Conservation (phyloP, 92 coral and sea anemone species). For the Phenganax marumi region DNA sequence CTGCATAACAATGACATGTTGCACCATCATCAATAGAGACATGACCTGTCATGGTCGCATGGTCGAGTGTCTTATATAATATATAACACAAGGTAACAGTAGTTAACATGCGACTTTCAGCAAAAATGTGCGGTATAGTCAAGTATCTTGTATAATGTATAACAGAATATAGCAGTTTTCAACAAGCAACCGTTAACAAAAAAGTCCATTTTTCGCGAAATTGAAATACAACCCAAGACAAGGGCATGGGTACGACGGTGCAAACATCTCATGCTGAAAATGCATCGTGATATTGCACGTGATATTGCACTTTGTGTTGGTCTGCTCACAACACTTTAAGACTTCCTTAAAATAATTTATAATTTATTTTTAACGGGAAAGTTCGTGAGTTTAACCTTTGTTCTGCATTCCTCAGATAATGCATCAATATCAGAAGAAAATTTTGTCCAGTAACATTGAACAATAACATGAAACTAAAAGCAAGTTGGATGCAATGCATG, state of each 20-base stretch:
- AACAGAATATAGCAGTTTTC: too few relatives aligned
- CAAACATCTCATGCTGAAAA: neutral
- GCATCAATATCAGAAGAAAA: constrained; percentile 3
- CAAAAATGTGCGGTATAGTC: too few relatives aligned
- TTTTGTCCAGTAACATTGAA: neutral
- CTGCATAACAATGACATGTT: neutral
- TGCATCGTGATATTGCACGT: neutral
- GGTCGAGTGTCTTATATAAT: too few relatives aligned
- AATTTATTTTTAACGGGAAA: neutral
- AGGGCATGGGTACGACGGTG: neutral
- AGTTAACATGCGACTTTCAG: too few relatives aligned
- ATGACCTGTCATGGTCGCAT: too few relatives aligned
- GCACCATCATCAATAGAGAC: too few relatives aligned
- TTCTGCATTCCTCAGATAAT: neutral
- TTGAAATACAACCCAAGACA: neutral
- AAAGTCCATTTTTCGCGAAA: neutral
- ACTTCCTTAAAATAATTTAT: neutral
- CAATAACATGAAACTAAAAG: neutral
- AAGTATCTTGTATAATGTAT: too few relatives aligned
- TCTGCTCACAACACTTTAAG: constrained; percentile 12
- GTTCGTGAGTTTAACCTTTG: constrained; percentile 3
- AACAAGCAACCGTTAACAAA: neutral
- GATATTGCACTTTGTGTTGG: neutral
- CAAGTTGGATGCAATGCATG: neutral
- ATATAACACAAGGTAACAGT: too few relatives aligned